Evolutionary conservation across 1,140 invertebrate genomes (phyloP).

Genomic region (Pseudoatta argentina): DNA sequence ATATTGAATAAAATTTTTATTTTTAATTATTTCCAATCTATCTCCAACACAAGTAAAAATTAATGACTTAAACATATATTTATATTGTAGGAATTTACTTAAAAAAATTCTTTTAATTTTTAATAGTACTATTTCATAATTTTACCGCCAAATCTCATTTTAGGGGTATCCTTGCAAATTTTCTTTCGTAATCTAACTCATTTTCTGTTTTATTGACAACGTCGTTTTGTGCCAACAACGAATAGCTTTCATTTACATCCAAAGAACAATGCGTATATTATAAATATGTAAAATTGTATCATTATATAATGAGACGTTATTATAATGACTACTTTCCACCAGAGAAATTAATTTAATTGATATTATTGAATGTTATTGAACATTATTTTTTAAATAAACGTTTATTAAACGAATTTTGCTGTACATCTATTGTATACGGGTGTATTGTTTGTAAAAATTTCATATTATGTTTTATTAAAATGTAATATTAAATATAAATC

Average conservation of each 20-base stretch:
- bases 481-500: conserved; percentile 52
- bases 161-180: background rate
- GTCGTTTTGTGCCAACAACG: background rate
- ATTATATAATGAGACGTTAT: conserved; percentile 7
- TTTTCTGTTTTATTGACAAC: conserved; percentile 22
- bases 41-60: too few species aligned
- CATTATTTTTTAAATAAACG: conserved; percentile 25
- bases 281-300: background rate
- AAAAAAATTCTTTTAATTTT: conserved; percentile 19
- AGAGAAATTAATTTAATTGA: conserved; percentile 56
- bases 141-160: background rate
- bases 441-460: conserved; percentile 11
- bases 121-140: background rate
- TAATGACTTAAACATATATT: background rate
- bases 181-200: background rate
- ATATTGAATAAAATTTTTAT: background rate
- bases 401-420: conserved; percentile 46
- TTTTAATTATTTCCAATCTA: background rate
- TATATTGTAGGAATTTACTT: background rate
- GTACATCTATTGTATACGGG: background rate
- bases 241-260: background rate
- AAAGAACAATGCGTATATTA: background rate
- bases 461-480: conserved; percentile 47
- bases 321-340: conserved; percentile 3
- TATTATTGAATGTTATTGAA: conserved; percentile 11